These are phyloP conservation scores for Diorhabda carinulata DNA, from an alignment of 1,140 invertebrate genomes.

Conservation along the genomic window DNA sequence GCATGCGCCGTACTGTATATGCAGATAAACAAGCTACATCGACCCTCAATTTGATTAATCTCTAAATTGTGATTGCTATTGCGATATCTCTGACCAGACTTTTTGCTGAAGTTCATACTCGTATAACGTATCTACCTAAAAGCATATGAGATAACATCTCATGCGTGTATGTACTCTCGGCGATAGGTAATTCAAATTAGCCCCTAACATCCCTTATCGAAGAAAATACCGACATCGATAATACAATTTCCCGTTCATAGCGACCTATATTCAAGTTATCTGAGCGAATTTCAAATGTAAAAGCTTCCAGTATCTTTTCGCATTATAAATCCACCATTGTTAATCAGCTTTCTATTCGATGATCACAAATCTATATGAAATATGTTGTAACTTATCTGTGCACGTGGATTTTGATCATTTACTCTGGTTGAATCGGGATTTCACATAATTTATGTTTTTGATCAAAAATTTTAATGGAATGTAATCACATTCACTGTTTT, in stretches of 20 bases:
- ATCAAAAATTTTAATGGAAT: too few relatives aligned
- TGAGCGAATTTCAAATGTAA: constrained; percentile 13
- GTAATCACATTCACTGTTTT: too few relatives aligned
- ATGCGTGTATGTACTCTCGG: constrained; percentile 13
- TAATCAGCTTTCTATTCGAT: not conserved
- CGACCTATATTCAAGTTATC: constrained; percentile 20
- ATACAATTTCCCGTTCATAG: constrained; percentile 13
- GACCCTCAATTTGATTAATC: not conserved
- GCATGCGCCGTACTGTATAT: not conserved
- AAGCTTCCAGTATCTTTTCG: constrained; percentile 1
- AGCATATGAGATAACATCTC: constrained; percentile 14
- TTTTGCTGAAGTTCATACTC: not conserved
- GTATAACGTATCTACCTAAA: constrained; percentile 6
- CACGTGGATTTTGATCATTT: not conserved
- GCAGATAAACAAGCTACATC: not conserved
- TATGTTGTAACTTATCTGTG: not conserved
- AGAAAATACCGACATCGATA: constrained; percentile 21
- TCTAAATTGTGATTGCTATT: not conserved
- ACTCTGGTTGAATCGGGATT: too few relatives aligned
- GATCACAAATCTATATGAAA: not conserved
- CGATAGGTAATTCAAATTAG: constrained; percentile 21
- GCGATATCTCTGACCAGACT: not conserved
- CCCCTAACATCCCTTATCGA: constrained; percentile 19
- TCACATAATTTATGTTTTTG: too few relatives aligned
- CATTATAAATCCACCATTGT: constrained; percentile 10